Evolutionary conservation across 2,888 invertebrate genomes (phyloP).

Genomic region (Spisula subtruncata): DNA sequence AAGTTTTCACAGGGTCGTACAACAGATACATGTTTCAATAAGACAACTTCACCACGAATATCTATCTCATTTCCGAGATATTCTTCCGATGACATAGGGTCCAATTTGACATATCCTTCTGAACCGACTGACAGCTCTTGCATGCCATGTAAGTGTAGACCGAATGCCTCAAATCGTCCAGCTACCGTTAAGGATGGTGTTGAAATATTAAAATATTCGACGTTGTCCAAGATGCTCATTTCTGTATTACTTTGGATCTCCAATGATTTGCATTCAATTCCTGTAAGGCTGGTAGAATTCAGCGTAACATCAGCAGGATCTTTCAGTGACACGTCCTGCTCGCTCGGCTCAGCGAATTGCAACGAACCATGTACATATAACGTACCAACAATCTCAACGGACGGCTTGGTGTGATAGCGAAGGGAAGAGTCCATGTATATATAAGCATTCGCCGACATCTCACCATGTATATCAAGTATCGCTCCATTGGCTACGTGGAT

Average conservation of each 20-base stretch:
- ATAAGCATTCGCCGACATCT: conserved; percentile 45
- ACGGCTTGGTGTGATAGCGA: conserved; percentile 52
- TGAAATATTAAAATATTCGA: conserved; percentile 60
- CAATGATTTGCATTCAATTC: conserved; percentile 24
- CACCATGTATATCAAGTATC: conserved; percentile 48
- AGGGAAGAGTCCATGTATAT: conserved; percentile 59
- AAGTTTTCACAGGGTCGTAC: conserved; percentile 68
- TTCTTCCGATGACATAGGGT: conserved; percentile 62
- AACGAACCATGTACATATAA: conserved; percentile 44
- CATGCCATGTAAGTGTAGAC: conserved; percentile 31
- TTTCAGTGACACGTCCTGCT: conserved; percentile 31
- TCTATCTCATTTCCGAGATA: conserved; percentile 70
- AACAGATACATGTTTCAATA: conserved; percentile 70
- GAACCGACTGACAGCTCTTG: conserved; percentile 61
- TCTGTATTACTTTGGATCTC: conserved; percentile 35
- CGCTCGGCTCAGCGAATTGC: neutral
- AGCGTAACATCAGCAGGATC: conserved; percentile 39
- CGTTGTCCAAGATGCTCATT: conserved; percentile 39
- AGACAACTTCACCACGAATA: conserved; percentile 69
- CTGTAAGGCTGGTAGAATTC: conserved; percentile 20
- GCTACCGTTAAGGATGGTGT: conserved; percentile 52
- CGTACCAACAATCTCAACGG: conserved; percentile 23
- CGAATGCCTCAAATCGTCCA: conserved; percentile 59
- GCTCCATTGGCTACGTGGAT: conserved; percentile 44
- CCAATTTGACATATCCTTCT: conserved; percentile 65